Evolutionary conservation across 2,888 invertebrate species (phyloP).

Genomic region (Tupiocoris notatus): DNA sequence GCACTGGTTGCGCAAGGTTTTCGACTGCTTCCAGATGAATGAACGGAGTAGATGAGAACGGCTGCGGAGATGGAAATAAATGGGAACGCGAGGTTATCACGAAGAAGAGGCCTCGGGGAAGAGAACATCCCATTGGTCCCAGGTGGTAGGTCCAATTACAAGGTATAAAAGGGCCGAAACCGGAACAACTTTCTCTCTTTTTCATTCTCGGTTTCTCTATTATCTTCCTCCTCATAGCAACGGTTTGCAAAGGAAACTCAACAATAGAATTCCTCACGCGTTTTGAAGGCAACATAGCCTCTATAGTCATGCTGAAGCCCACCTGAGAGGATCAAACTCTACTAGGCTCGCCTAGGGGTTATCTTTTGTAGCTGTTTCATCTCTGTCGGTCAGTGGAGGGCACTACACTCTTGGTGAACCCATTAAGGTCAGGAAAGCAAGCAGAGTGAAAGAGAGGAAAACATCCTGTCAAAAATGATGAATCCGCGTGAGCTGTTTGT

Average conservation of each 20-base stretch:
- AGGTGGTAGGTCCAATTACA: neutral
- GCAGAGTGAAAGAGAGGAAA: too few relatives aligned
- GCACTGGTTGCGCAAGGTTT: too few relatives aligned
- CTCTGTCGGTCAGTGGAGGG: slow-evolving; percentile 2
- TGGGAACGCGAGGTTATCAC: neutral
- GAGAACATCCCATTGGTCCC: neutral
- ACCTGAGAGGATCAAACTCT: neutral
- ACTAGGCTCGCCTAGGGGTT: too few relatives aligned
- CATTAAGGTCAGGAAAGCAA: neutral
- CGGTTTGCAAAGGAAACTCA: slow-evolving; percentile 14
- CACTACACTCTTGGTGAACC: neutral
- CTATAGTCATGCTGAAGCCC: neutral
- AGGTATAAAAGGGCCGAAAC: neutral
- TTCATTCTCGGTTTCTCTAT: too few relatives aligned
- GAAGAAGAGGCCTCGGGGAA: neutral
- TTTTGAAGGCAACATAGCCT: neutral
- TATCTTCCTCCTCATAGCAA: neutral
- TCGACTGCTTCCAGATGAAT: too few relatives aligned
- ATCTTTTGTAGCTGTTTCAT: slow-evolving; percentile 11
- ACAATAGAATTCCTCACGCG: slow-evolving; percentile 27
- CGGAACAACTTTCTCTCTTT: neutral
- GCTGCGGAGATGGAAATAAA: neutral
- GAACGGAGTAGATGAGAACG: too few relatives aligned
- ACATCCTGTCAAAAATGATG: neutral
- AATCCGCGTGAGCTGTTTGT: too few relatives aligned